Base-by-base conservation (phyloP, 2,113 vertebrate species). In the Silurus glanis region DNA sequence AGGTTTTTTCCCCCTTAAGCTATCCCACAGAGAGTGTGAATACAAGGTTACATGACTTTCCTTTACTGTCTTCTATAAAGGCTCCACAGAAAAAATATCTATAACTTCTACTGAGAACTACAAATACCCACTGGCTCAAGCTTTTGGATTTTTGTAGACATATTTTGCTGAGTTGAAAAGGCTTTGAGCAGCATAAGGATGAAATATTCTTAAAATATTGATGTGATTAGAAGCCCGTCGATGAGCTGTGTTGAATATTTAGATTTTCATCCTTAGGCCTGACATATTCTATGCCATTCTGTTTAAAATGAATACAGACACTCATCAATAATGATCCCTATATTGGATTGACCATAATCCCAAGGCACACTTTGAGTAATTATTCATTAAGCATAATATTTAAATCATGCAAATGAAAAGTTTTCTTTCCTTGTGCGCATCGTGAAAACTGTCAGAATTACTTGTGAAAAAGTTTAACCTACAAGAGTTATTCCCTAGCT, bases 81-180 rank as follows among this genome's bases (percentile, higher is more conserved):
- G 84, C 72, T 81, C 61, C 55, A 79, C 72, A 84, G 21, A 58
- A 66, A 25, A 28, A 80, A 88, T 82, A 89, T 89, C 88, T 84
- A 89, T 90, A 89, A 25, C 82, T 55, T 74, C 74, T 78, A 72
- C 62, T 74, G 67, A 69, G 74, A 49, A 56, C 58, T 81, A 28
- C 82, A 64, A 81, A 79, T 75, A 67, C 76, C 45, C 61, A 81
- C 47, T 58, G 58, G 83, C 69, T 74, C 47, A 82, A 84, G 67
- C 80, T 58, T 87, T 82, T 69, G 45, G 83, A 80, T 25, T 74
- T 85, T 55, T 83, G 6, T 66, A 16, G 16, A 9, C 0, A 53
- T 74, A 55, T 76, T 55, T 64, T 55, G 37, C 58, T 82, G 71
- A 51, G 67, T 58, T 66, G 62, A 69, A 25, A 82, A 76, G 53